phyloP scores from a whole-genome alignment of 2,888 invertebrate species.

The Pycnomerus fuliginosus region DNA sequence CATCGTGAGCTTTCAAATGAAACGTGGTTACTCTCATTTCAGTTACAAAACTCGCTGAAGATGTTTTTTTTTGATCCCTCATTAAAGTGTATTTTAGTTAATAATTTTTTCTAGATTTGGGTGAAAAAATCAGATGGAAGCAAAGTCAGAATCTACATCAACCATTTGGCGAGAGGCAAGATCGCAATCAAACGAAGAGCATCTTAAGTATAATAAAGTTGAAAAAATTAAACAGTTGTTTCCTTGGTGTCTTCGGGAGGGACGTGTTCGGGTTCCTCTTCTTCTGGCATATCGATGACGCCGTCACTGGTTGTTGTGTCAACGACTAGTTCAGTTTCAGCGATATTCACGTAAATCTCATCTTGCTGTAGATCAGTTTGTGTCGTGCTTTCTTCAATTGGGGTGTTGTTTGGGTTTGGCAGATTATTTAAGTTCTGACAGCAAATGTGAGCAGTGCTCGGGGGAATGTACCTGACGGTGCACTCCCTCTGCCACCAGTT shows the following conservation, averaged over 20 bases:
- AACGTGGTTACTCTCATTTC: background rate
- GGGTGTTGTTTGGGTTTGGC: constrained; percentile 11
- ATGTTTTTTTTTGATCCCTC: constrained; percentile 14
- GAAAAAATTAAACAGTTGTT: background rate
- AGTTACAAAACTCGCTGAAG: background rate
- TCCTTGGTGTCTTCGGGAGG: constrained; percentile 1
- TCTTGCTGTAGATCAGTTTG: no score
- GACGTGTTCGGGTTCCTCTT: no score
- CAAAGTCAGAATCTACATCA: constrained; percentile 80
- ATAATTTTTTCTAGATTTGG: constrained; percentile 70
- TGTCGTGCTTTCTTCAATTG: no score
- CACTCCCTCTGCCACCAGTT: constrained; percentile 59
- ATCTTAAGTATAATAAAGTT: constrained; percentile 54
- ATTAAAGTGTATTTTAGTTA: no score
- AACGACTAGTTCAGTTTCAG: no score
- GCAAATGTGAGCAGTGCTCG: constrained; percentile 23
- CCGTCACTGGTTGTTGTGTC: no score
- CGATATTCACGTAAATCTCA: no score
- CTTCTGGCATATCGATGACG: no score
- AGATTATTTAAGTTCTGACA: constrained; percentile 3
- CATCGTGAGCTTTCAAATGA: background rate
- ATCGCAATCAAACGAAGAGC: constrained; percentile 84
- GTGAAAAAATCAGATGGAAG: constrained; percentile 83
- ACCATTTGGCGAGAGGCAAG: constrained; percentile 84
- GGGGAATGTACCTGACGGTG: constrained; percentile 52